Evolutionary conservation across 2,888 invertebrate genomes (phyloP), one percentile per base, ranked within the genome.

Genomic region (Synanthedon vespiformis): DNA sequence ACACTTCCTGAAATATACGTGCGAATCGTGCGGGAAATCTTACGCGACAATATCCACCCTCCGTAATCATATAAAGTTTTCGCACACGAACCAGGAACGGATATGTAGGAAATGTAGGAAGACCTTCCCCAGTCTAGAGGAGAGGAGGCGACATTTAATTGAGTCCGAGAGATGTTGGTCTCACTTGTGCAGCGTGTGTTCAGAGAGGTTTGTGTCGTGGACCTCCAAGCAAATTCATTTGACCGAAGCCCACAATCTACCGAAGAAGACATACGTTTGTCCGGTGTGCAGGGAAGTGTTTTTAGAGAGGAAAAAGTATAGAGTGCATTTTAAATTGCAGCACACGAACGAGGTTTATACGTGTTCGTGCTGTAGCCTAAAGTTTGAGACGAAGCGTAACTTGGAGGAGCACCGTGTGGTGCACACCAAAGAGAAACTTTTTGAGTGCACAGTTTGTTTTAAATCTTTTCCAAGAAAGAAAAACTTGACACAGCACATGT

Each of bases 1-100:
- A 0, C 86, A 87, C 56, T 87, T 80, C 57, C 62, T 73, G 8
- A 76, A 75, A 40, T 80, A 68, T 58, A 84, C 82, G 0, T 87
- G 86, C 52, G 85, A 86, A 16, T 68, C 77, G 2, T 87, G 86
- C 49, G 86, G 85, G 0, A 85, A 82, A 54, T 79, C 79, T 0
- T 86, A 81, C 54, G 71, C 80, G 0, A 81, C 81, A 0, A 74
- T 68, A 12, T 79, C 81, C 0, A 68, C 81, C 0, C 53, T 86
- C 8, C 68, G 72, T 14, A 72, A 74, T 34, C 86, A 86, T 52
- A 77, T 77, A 18, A 68, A 72, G 12, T 80, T 68, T 51, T 27
- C 50, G 5, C 55, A 55, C 13, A 34, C 47, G 6, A 50, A 11
- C 1, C 11, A 49, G 8, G 22, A 49, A 4, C 52, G 49, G 22